Evolutionary conservation across 2,888 invertebrate species (phyloP).

Genomic region (Lasioglossum villosulum): DNA sequence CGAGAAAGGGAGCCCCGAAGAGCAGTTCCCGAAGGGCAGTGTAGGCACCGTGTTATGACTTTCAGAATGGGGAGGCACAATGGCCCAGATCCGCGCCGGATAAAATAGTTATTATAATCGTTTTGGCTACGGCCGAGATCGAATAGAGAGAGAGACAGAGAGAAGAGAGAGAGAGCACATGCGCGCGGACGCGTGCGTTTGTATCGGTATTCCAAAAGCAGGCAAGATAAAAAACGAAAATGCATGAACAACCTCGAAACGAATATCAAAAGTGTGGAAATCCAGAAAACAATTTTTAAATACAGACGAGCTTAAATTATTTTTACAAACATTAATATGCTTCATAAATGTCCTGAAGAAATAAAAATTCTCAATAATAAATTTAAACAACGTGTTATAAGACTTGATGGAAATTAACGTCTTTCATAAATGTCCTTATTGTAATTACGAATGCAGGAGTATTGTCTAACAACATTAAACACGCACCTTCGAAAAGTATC

Average conservation of each 20-base stretch:
- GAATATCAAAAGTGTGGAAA: background rate
- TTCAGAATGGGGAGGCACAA: constrained; percentile 84
- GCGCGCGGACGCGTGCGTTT: constrained; percentile 16
- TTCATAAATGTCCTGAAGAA: no score
- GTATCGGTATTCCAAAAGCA: constrained; percentile 28
- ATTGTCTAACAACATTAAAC: no score
- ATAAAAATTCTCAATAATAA: no score
- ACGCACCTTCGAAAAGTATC: no score
- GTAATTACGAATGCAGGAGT: no score
- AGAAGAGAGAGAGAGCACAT: constrained; percentile 20
- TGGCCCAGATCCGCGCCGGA: constrained; percentile 84
- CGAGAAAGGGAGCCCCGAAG: constrained; percentile 56
- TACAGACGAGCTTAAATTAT: no score
- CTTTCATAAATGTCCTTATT: no score
- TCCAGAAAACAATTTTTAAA: no score
- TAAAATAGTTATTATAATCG: constrained; percentile 85
- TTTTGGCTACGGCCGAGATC: constrained; percentile 77
- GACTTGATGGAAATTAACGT: no score
- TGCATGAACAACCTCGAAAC: background rate
- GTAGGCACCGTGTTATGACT: constrained; percentile 84
- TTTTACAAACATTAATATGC: no score
- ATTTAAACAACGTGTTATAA: no score
- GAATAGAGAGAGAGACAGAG: constrained; percentile 44
- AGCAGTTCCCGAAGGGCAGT: constrained; percentile 77
- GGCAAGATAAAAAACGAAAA: background rate